Conservation (phyloP, 2,888 invertebrate genomes). For the Acrocera orbiculus region DNA sequence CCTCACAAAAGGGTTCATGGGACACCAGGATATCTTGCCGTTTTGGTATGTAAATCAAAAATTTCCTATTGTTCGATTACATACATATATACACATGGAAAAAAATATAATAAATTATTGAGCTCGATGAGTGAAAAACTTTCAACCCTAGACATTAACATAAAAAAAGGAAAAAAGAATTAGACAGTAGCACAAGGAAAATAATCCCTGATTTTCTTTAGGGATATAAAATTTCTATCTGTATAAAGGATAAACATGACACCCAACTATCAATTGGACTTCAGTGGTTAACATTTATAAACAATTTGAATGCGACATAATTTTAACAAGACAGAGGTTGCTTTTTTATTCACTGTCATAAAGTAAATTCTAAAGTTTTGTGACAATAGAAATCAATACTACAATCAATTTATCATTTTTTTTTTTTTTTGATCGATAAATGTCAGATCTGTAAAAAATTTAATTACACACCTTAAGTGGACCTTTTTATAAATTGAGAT, state of each 20-base stretch:
- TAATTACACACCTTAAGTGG: slow-evolving; percentile 17
- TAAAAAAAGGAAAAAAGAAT: slow-evolving; percentile 10
- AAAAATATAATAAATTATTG: slow-evolving; percentile 31
- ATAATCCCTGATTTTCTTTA: too few species aligned
- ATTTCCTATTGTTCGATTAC: slow-evolving; percentile 20
- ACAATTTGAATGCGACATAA: slow-evolving; percentile 4
- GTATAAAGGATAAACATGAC: slow-evolving; percentile 31
- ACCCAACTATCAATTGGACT: slow-evolving; percentile 33
- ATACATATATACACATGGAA: slow-evolving; percentile 17
- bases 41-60: slow-evolving; percentile 33
- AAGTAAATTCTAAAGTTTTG: too few species aligned
- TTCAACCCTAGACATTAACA: slow-evolving; percentile 16
- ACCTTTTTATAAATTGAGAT: too few species aligned
- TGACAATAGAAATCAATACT: too few species aligned
- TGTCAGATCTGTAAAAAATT: slow-evolving; percentile 27
- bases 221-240: slow-evolving; percentile 12
- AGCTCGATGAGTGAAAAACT: slow-evolving; percentile 23
- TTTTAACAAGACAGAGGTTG: slow-evolving; percentile 2
- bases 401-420: too few species aligned
- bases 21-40: slow-evolving; percentile 19
- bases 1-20: slow-evolving; percentile 9
- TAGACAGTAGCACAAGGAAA: slow-evolving; percentile 11
- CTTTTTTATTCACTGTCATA: neutral
- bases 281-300: slow-evolving; percentile 23
- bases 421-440: slow-evolving; percentile 31